Base-by-base conservation (phyloP, 2,113 vertebrate genomes). In the Myrmecophaga tridactyla region DNA sequence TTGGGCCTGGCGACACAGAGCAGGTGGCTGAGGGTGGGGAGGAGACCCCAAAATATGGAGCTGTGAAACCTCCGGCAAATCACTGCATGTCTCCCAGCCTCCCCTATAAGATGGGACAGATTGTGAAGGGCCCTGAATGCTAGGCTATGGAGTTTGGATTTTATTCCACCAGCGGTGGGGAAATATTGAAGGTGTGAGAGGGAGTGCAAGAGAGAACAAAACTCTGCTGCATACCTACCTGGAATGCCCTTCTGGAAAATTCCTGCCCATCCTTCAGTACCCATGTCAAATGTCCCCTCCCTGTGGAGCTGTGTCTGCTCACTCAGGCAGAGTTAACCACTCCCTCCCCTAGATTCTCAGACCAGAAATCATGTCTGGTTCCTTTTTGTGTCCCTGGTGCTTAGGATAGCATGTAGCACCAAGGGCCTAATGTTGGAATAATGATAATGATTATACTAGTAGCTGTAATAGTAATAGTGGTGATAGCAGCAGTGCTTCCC, bases 241-340 rank as follows among this genome's bases (percentile, higher is more conserved):
- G 34, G 82, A 90, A 56, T 58, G 58, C 39, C 70, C 60, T 78
- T 63, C 88, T 67, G 51, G 53, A 9, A 77, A 94, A 94, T 67
- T 89, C 85, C 80, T 95, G 36, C 73, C 56, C 56, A 39, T 86
- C 15, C 84, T 88, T 88, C 53, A 36, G 92, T 58, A 65, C 56
- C 84, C 73, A 86, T 13, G 62, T 90, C 77, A 84, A 87, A 85
- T 65, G 23, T 25, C 12, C 43, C 75, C 41, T 72, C 43, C 75
- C 43, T 67, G 69, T 29, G 72, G 89, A 65, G 15, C 20, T 58
- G 27, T 39, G 36, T 34, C 41, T 48, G n/a, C 65, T 36, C 18
- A 56, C 75, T 76, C 29, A 34, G 29, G 39, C n/a, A n/a, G 36
- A 90, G 43, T 88, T 78, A 70, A 25, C 39, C 51, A 43, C 39